Conservation (phyloP, 2,113 vertebrate species). For the Motacilla tschutschensis region DNA sequence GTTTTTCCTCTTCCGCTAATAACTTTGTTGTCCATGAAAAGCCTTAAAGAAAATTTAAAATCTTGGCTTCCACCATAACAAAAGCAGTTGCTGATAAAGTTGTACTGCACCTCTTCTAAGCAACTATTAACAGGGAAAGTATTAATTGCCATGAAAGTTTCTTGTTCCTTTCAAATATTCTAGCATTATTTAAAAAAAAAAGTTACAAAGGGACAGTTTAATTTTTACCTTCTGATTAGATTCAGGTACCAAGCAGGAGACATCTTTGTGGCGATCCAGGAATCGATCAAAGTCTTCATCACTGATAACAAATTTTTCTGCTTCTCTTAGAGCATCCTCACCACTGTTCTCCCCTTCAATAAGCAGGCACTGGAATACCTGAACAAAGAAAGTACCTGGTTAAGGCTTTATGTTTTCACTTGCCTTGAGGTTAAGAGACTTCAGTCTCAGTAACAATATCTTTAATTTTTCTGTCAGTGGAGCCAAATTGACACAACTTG, state of each 20-base stretch:
- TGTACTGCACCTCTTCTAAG: not conserved
- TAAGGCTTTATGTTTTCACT: not conserved
- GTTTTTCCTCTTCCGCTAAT: not conserved
- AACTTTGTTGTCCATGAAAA: not conserved
- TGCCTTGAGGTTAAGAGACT: not conserved
- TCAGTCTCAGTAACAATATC: not conserved
- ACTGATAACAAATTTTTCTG: constrained; percentile 83
- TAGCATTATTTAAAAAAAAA: not conserved
- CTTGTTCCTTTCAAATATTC: not conserved
- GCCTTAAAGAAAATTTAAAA: not conserved
- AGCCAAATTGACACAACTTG: not conserved
- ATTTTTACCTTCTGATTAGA: constrained; percentile 89
- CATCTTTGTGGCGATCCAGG: constrained; percentile 78
- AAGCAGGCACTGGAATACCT: constrained; percentile 94
- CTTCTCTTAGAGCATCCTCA: constrained; percentile 83
- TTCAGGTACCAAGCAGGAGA: constrained; percentile 88
- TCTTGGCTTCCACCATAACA: not conserved
- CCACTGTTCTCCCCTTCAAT: constrained; percentile 92
- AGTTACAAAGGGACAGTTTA: not conserved
- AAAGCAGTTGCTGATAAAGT: not conserved
- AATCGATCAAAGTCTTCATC: constrained; percentile 85
- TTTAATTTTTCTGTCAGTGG: not conserved
- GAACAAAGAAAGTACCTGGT: not conserved
- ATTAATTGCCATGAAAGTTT: not conserved
- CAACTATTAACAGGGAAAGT: not conserved